Percentiles rank a stretch among this genome's conserved stretches.
Conservation (phyloP, 37 sponge, comb jelly and placozoan species). For the Ephydatia muelleri region DNA sequence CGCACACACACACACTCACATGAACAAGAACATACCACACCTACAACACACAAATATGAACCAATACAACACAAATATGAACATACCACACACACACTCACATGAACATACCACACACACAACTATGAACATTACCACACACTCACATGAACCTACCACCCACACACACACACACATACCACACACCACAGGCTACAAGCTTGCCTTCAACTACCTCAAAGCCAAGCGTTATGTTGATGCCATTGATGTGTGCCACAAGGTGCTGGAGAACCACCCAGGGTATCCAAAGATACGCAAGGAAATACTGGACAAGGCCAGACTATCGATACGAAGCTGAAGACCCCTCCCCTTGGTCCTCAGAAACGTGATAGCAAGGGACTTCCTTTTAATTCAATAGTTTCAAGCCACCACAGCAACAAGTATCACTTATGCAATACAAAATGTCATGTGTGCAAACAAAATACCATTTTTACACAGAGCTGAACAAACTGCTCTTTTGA, state of each 20-base stretch:
- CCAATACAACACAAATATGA: not conserved
- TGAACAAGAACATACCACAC: too few species aligned
- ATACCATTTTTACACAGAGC: too few species aligned
- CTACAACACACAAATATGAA: too few species aligned
- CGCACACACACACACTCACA: too few species aligned
- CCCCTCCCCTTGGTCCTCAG: not conserved
- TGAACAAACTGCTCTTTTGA: too few species aligned
- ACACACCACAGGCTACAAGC: slow-evolving; percentile 76
- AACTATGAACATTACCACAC: not conserved
- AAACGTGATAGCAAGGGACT: not conserved
- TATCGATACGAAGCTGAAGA: slow-evolving; percentile 17
- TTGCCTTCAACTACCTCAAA: slow-evolving; percentile 96
- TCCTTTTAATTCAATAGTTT: too few species aligned
- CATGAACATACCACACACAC: slow-evolving; percentile 1
- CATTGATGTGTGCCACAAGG: slow-evolving; percentile 91
- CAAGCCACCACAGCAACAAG: not conserved
- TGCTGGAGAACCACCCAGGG: slow-evolving; percentile 79
- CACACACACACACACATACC: slow-evolving; percentile 5
- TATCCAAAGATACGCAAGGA: slow-evolving; percentile 94
- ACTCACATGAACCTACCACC: not conserved
- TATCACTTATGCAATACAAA: not conserved
- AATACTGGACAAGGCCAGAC: slow-evolving; percentile 94
- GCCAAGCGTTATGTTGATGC: slow-evolving; percentile 85
- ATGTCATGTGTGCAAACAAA: not conserved
- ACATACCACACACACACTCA: slow-evolving; percentile 17